phyloP scores from a whole-genome alignment of 2,888 invertebrate genomes.

The Macaria liturata region DNA sequence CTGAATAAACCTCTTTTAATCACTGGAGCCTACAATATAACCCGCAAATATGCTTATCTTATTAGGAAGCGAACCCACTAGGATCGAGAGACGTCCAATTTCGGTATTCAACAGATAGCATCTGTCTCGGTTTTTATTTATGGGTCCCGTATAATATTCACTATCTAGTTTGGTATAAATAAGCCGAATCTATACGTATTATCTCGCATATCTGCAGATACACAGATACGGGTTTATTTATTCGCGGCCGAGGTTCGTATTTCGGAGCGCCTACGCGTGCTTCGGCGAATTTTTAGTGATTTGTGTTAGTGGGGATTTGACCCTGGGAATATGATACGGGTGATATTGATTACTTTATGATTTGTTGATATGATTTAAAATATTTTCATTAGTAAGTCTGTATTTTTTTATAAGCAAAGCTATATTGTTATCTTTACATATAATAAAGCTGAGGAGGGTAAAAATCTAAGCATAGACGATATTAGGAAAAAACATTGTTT shows the following conservation, averaged over 20 bases:
- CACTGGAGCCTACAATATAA: too few species aligned
- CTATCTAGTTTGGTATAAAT: conserved; percentile 61
- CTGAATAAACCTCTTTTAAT: too few species aligned
- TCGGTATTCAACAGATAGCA: conserved; percentile 52
- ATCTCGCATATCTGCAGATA: conserved; percentile 57
- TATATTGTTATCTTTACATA: too few species aligned
- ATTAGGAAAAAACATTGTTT: too few species aligned
- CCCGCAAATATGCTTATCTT: conserved; percentile 37
- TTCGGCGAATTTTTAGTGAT: conserved; percentile 19
- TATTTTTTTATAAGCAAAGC: too few species aligned
- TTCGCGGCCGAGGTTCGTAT: conserved; percentile 39
- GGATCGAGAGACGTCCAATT: conserved; percentile 48
- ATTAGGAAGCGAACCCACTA: conserved; percentile 43
- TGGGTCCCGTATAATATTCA: conserved; percentile 54
- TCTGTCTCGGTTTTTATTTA: conserved; percentile 68
- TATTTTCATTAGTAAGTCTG: too few species aligned
- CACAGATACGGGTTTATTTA: conserved; percentile 56
- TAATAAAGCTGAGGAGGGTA: too few species aligned
- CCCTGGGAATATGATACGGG: background rate
- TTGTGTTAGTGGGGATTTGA: conserved; percentile 4
- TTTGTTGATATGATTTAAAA: too few species aligned
- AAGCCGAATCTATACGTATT: conserved; percentile 56
- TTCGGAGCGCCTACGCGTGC: conserved; percentile 40
- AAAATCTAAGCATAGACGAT: too few species aligned
- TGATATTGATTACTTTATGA: background rate